Evolutionary conservation across 1,140 invertebrate species (phyloP).

Genomic region (Trinorchestia longiramus): DNA sequence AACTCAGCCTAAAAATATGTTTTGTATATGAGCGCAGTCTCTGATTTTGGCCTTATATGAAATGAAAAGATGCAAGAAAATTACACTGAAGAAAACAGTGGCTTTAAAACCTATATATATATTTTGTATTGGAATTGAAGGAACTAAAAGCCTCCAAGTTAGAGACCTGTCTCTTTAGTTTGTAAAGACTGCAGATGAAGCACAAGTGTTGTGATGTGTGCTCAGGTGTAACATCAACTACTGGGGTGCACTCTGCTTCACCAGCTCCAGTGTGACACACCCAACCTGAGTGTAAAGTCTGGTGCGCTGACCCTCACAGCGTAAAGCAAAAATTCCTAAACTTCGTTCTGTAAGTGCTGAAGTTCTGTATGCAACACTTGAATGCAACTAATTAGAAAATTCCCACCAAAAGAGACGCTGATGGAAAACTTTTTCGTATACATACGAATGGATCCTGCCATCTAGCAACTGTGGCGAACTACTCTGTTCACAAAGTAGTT

Average conservation of each 20-base stretch:
- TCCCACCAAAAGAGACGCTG: not conserved
- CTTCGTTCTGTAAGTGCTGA: not conserved
- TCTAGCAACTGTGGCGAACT: not conserved
- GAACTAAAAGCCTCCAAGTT: not conserved
- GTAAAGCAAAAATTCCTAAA: not conserved
- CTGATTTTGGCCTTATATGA: too few species aligned
- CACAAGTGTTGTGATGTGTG: conserved; percentile 27
- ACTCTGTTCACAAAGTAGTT: not conserved
- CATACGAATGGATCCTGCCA: not conserved
- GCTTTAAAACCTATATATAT: too few species aligned
- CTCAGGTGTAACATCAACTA: not conserved
- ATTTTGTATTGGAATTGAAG: not conserved
- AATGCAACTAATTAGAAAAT: not conserved
- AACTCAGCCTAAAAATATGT: too few species aligned
- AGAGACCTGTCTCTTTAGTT: not conserved
- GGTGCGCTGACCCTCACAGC: not conserved
- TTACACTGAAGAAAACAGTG: too few species aligned
- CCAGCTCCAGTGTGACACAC: not conserved
- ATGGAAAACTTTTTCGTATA: not conserved
- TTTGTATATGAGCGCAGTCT: too few species aligned
- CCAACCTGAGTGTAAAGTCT: not conserved
- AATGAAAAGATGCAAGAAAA: too few species aligned
- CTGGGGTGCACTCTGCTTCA: not conserved
- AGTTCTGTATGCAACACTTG: not conserved
- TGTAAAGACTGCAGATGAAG: not conserved